Conservation (phyloP, 2,888 invertebrate genomes). For the Gymnoscelis rufifasciata region DNA sequence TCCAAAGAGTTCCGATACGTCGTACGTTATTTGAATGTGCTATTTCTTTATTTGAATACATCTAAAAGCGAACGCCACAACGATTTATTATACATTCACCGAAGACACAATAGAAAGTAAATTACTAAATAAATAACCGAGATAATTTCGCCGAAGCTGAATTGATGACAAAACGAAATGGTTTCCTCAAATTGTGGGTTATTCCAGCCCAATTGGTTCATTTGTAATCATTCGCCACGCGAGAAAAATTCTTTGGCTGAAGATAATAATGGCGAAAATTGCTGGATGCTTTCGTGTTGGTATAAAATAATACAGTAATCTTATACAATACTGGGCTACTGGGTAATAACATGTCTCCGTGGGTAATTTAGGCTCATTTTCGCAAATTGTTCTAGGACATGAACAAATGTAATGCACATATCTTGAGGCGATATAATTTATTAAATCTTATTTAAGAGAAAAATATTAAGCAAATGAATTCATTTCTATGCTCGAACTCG, state of each 20-base stretch:
- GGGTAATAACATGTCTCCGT: conserved; percentile 50
- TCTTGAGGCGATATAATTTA: too few relatives aligned
- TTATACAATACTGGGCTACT: conserved; percentile 52
- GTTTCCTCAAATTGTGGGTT: conserved; percentile 34
- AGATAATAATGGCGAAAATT: conserved; percentile 10
- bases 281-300: conserved; percentile 6
- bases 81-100: conserved; percentile 19
- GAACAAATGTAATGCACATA: not conserved
- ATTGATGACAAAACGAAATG: conserved; percentile 36
- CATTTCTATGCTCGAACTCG: too few relatives aligned
- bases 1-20: not conserved
- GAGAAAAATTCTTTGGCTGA: not conserved
- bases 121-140: conserved; percentile 29
- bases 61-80: conserved; percentile 7
- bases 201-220: conserved; percentile 31
- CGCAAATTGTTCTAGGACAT: conserved; percentile 34
- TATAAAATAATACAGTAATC: conserved; percentile 23
- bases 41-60: not conserved
- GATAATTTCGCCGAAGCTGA: conserved; percentile 28
- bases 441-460: too few relatives aligned
- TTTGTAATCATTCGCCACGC: conserved; percentile 15
- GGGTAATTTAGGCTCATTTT: conserved; percentile 54
- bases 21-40: not conserved
- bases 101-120: conserved; percentile 31
- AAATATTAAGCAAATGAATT: too few relatives aligned